A percentile compares a stretch with the other conserved stretches of the same genome.
Conservation (phyloP, 2,888 invertebrate genomes). For the Rhagophthalmus giganteus region DNA sequence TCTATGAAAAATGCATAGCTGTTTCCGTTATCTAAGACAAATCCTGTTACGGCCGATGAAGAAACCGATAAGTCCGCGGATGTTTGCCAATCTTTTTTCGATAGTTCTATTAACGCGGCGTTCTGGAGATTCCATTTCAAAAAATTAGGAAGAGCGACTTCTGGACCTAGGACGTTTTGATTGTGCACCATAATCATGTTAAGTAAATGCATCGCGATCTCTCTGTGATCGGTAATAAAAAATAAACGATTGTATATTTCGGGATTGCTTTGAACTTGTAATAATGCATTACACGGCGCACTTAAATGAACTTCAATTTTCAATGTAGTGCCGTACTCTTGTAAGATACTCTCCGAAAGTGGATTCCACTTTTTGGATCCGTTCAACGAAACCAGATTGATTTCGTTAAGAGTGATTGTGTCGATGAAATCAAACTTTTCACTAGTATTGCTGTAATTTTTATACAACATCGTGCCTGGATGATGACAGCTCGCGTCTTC, state of each 20-base stretch:
- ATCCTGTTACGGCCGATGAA: constrained; percentile 33
- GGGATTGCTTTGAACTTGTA: constrained; percentile 10
- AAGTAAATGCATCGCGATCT: constrained; percentile 31
- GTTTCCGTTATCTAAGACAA: constrained; percentile 34
- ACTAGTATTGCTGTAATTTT: constrained; percentile 5
- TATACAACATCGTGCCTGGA: constrained; percentile 25
- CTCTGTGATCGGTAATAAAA: constrained; percentile 30
- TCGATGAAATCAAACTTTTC: constrained; percentile 11
- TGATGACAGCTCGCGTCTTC: constrained; percentile 29
- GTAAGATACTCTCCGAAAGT: constrained; percentile 32
- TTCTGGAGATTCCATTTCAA: constrained; percentile 4
- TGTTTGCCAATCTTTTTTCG: neutral
- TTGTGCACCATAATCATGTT: constrained; percentile 34
- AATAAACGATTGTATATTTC: constrained; percentile 33
- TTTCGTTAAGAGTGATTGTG: constrained; percentile 22
- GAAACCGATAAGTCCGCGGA: neutral
- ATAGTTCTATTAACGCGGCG: neutral
- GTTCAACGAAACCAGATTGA: constrained; percentile 22
- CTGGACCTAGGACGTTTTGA: constrained; percentile 23
- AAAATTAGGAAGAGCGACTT: constrained; percentile 32
- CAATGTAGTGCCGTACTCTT: constrained; percentile 31
- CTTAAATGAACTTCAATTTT: constrained; percentile 35
- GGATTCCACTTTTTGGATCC: constrained; percentile 24
- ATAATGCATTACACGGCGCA: constrained; percentile 19
- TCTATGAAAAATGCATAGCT: constrained; percentile 34